Conservation (phyloP, 2,113 vertebrate genomes). For the Varanus komodoensis region DNA sequence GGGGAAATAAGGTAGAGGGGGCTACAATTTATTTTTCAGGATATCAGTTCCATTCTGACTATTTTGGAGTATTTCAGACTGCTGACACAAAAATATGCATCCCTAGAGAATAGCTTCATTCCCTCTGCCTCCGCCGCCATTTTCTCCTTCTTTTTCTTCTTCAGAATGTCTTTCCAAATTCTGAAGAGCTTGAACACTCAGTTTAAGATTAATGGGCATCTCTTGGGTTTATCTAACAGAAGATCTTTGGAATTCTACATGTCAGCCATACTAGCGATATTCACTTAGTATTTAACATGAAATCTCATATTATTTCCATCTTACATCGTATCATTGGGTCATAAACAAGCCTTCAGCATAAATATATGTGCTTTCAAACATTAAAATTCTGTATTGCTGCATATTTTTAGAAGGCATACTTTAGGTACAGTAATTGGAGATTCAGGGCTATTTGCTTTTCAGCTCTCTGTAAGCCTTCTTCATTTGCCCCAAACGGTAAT, state of each 20-base stretch:
- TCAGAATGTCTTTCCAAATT: constrained; percentile 7
- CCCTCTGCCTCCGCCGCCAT: no score
- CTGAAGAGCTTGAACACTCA: constrained; percentile 1
- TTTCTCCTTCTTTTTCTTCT: not conserved
- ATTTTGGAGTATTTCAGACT: not conserved
- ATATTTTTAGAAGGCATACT: constrained; percentile 4
- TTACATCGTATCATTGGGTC: not conserved
- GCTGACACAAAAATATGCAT: constrained; percentile 18
- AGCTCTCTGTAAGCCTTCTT: not conserved
- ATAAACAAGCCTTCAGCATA: not conserved
- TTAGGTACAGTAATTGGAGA: not conserved
- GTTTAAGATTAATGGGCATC: constrained; percentile 21
- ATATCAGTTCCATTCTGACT: not conserved
- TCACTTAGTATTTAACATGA: not conserved
- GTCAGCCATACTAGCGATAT: not conserved
- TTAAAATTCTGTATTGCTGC: fast-evolving
- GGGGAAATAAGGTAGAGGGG: not conserved
- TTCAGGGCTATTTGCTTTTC: not conserved
- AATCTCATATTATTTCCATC: constrained; percentile 22
- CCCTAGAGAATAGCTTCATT: not conserved
- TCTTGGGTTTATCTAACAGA: constrained; percentile 43
- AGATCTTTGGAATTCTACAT: constrained; percentile 22
- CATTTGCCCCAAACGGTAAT: no score
- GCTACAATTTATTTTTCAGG: constrained; percentile 25
- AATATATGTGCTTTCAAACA: not conserved